phyloP scores from a whole-genome alignment of 92 coral and sea anemone genomes.

The Epizoanthus fatuus region DNA sequence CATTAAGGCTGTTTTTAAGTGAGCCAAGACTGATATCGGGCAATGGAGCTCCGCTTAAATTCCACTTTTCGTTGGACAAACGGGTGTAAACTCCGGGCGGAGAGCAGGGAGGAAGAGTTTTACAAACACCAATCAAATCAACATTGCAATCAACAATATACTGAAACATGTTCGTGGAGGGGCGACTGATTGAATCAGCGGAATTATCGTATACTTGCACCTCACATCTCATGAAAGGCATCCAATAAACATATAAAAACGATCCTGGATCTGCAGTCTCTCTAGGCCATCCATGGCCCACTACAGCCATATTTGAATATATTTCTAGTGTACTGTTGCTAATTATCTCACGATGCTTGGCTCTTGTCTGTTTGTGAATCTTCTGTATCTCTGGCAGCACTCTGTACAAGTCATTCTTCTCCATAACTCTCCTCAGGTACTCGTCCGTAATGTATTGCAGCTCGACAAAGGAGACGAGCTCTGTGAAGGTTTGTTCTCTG shows the following conservation, averaged over 20 bases:
- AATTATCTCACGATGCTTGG: neutral
- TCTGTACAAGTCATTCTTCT: neutral
- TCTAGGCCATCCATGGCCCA: too few species aligned
- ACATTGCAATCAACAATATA: neutral
- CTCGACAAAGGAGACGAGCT: neutral
- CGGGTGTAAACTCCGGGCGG: neutral
- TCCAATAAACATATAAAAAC: neutral
- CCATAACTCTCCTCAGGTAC: neutral
- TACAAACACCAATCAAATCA: neutral
- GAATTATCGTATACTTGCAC: neutral
- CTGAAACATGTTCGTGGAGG: too few species aligned
- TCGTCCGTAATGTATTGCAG: neutral
- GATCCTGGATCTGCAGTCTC: too few species aligned
- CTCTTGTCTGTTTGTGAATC: neutral
- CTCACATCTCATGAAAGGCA: neutral
- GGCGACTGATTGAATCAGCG: neutral
- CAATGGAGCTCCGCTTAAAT: too few species aligned
- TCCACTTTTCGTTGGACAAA: neutral
- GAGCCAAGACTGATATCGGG: too few species aligned
- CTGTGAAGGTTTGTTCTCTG: slow-evolving; percentile 8
- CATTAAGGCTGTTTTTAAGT: too few species aligned
- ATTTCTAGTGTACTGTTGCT: neutral
- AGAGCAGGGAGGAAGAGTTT: neutral
- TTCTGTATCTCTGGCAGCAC: neutral
- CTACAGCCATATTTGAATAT: neutral